Evolutionary conservation across 2,888 invertebrate genomes (phyloP).

Genomic region (Apoda limacodes): DNA sequence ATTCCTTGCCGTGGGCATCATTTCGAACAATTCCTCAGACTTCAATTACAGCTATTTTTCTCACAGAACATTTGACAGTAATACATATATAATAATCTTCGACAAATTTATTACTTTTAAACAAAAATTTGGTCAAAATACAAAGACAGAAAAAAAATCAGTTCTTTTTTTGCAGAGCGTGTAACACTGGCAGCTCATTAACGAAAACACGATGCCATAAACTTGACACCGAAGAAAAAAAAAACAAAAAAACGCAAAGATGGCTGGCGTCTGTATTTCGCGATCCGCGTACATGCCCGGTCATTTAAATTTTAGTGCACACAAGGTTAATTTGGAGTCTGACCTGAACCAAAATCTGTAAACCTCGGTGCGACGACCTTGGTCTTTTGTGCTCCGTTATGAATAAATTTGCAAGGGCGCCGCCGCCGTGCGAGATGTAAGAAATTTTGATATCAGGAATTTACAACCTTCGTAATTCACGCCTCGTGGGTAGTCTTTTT

Average conservation of each 20-base stretch:
- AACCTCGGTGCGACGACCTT: constrained; percentile 63
- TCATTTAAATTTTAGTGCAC: constrained; percentile 7
- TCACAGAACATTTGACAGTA: too few relatives aligned
- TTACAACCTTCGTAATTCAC: background rate
- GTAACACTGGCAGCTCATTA: constrained; percentile 11
- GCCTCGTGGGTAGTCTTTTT: too few relatives aligned
- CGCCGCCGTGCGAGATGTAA: constrained; percentile 22
- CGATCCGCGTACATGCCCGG: constrained; percentile 20
- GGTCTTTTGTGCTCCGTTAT: constrained; percentile 45
- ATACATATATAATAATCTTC: too few relatives aligned
- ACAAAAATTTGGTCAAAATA: too few relatives aligned
- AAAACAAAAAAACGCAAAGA: constrained; percentile 3
- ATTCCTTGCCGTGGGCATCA: too few relatives aligned
- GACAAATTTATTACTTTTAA: too few relatives aligned
- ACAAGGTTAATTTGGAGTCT: background rate
- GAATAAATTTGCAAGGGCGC: constrained; percentile 43
- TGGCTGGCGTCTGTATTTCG: background rate
- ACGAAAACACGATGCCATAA: constrained; percentile 2
- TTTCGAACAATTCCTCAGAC: too few relatives aligned
- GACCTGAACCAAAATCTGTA: constrained; percentile 42
- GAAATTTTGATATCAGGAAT: too few relatives aligned
- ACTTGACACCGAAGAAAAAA: constrained; percentile 4
- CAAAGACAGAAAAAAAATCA: too few relatives aligned
- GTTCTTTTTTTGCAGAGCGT: too few relatives aligned
- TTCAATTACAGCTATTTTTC: too few relatives aligned